phyloP scores from a whole-genome alignment of 1,140 invertebrate species.

The Rhyacophila brunnea region DNA sequence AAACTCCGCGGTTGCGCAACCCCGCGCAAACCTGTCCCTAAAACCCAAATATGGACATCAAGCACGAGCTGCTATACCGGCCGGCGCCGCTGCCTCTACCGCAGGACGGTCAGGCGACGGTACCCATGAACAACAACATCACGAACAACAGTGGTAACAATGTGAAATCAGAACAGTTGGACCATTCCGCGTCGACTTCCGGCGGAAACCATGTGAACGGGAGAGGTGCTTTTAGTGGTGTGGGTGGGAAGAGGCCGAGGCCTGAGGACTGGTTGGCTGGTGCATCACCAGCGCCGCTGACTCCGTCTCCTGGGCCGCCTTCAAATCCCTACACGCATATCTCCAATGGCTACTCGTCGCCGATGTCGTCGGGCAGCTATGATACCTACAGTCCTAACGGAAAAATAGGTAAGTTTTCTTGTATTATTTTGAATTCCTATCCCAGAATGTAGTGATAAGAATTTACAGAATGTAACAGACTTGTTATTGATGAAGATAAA shows the following conservation, averaged over 20 bases:
- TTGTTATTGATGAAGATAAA: too few species aligned
- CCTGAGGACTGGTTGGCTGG: slow-evolving; percentile 63
- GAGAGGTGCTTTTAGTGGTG: slow-evolving; percentile 15
- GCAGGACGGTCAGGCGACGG: too few species aligned
- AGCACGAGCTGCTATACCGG: slow-evolving; percentile 32
- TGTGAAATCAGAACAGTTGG: slow-evolving; percentile 49
- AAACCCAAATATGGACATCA: slow-evolving; percentile 25
- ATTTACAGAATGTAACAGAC: too few species aligned
- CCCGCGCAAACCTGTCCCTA: neutral
- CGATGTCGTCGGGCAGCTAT: slow-evolving; percentile 79
- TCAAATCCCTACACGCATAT: slow-evolving; percentile 57
- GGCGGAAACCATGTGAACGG: neutral
- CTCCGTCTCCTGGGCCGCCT: slow-evolving; percentile 59
- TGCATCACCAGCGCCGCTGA: slow-evolving; percentile 59
- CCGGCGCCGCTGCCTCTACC: slow-evolving; percentile 40
- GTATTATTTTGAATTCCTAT: too few species aligned
- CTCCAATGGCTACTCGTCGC: slow-evolving; percentile 79
- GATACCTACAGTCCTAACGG: slow-evolving; percentile 84
- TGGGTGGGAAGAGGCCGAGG: slow-evolving; percentile 35
- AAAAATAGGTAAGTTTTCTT: slow-evolving; percentile 70
- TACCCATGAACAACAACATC: slow-evolving; percentile 38
- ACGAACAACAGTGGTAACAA: slow-evolving; percentile 39
- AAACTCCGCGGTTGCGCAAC: slow-evolving; percentile 5
- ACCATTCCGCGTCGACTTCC: slow-evolving; percentile 38
- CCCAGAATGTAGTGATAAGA: too few species aligned